These are phyloP conservation scores for Nesidiocoris tenuis DNA, from an alignment of 2,888 invertebrate genomes.

Conservation along the genomic window DNA sequence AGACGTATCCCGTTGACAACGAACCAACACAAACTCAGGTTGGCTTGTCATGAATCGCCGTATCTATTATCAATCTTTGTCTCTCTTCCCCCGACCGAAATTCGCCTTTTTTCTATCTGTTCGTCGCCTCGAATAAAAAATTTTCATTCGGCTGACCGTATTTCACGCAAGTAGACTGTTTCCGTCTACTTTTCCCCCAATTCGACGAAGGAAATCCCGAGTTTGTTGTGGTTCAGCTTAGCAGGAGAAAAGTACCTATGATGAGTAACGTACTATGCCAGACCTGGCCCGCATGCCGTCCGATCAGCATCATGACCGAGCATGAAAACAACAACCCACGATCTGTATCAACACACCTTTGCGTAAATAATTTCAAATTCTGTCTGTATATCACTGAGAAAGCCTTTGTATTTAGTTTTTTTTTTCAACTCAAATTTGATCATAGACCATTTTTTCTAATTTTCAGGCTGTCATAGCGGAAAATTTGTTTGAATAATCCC, in stretches of 20 bases:
- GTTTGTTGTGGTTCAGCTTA: constrained; percentile 38
- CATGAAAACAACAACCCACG: constrained; percentile 37
- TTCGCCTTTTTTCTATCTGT: background rate
- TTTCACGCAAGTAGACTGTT: background rate
- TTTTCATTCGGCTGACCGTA: background rate
- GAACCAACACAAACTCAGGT: background rate
- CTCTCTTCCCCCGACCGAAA: background rate
- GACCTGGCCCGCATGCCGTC: constrained; percentile 43
- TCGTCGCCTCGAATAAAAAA: background rate
- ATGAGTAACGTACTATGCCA: background rate
- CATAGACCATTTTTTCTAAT: no score
- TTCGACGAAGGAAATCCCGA: background rate
- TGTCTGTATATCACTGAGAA: background rate
- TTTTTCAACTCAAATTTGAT: no score
- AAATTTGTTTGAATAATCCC: no score
- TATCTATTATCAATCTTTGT: no score
- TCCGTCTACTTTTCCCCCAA: no score
- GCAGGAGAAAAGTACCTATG: constrained; percentile 19
- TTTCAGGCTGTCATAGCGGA: no score
- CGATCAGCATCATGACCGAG: constrained; percentile 47
- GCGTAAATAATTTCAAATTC: background rate
- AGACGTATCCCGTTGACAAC: no score
- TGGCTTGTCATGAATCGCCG: no score
- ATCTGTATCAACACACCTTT: constrained; percentile 35
- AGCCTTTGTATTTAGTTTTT: background rate